These are phyloP conservation scores for Chironomus tepperi DNA, from an alignment of 1,140 invertebrate species.

Conservation along the genomic window DNA sequence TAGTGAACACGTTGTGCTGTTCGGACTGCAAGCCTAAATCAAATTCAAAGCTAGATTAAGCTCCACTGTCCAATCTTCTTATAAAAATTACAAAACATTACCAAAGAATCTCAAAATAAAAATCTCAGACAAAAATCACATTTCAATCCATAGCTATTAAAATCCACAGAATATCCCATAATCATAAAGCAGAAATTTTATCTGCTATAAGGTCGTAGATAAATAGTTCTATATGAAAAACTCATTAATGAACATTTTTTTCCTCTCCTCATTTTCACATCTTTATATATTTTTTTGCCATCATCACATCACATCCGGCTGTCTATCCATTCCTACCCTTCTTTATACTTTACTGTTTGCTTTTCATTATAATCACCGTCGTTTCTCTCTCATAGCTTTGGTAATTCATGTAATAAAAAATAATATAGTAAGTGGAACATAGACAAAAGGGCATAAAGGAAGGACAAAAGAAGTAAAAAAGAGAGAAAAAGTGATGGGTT, in stretches of 20 bases:
- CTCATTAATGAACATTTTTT: not conserved
- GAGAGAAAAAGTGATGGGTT: not conserved
- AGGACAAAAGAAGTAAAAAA: slow-evolving; percentile 31
- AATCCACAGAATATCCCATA: too few species aligned
- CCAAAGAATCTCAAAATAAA: too few species aligned
- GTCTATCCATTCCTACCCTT: not conserved
- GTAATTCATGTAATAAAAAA: not conserved
- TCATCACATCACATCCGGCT: not conserved
- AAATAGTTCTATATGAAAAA: not conserved
- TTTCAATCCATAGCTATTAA: too few species aligned
- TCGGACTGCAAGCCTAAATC: too few species aligned
- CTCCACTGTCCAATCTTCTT: too few species aligned
- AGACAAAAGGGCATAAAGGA: slow-evolving; percentile 25
- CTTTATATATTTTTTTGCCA: too few species aligned
- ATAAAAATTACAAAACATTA: too few species aligned
- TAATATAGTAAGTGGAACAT: slow-evolving; percentile 4
- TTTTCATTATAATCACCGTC: slow-evolving; percentile 29
- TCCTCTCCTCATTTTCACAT: not conserved
- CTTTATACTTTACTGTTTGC: slow-evolving; percentile 10
- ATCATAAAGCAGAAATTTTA: too few species aligned
- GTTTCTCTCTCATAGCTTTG: slow-evolving; percentile 28
- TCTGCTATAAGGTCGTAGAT: too few species aligned
- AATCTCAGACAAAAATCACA: too few species aligned
- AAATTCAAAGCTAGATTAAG: too few species aligned
- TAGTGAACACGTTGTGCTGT: too few species aligned